A percentile compares a stretch with the other conserved stretches of the same genome.
Conservation (phyloP, 2,888 invertebrate genomes). For the Pseudoips prasinana region DNA sequence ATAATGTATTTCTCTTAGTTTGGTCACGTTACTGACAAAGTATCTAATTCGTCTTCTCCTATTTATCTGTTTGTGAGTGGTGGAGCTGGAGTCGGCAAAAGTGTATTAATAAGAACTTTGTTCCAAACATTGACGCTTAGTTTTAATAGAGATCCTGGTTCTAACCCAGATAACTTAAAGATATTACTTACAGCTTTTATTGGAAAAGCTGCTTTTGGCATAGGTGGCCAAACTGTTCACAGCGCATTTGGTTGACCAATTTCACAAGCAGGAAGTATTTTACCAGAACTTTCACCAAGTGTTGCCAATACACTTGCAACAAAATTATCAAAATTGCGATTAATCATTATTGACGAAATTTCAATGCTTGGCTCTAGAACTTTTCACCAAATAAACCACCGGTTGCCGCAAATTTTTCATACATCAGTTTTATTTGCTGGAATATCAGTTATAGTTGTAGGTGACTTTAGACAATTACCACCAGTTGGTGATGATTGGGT, state of each 20-base stretch:
- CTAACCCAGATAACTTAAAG: slow-evolving; percentile 19
- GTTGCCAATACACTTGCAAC: slow-evolving; percentile 1
- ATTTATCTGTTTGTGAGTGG: slow-evolving; percentile 24
- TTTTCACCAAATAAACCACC: slow-evolving; percentile 8
- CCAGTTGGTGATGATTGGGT: slow-evolving; percentile 17
- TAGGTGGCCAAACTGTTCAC: slow-evolving; percentile 34
- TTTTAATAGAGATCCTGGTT: slow-evolving; percentile 21
- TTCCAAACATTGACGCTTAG: slow-evolving; percentile 23
- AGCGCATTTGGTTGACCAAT: slow-evolving; percentile 19
- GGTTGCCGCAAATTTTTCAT: slow-evolving; percentile 5
- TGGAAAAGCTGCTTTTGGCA: slow-evolving; percentile 32
- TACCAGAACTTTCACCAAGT: slow-evolving; percentile 4
- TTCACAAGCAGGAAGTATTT: background rate
- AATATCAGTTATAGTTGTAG: slow-evolving; percentile 6
- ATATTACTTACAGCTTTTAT: slow-evolving; percentile 23
- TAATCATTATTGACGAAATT: slow-evolving; percentile 9
- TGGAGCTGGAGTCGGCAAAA: slow-evolving; percentile 1
- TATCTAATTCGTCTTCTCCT: slow-evolving; percentile 11
- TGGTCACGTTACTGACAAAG: slow-evolving; percentile 13
- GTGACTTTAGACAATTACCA: slow-evolving; percentile 11
- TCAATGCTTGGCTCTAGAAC: slow-evolving; percentile 6
- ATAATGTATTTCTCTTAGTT: too few species aligned
- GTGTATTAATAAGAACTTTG: slow-evolving; percentile 12
- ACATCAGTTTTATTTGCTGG: slow-evolving; percentile 8
- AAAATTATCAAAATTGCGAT: too few species aligned